These are phyloP conservation scores for Disparrhopalites patrizii DNA, from an alignment of 2,888 invertebrate species.

Conservation along the genomic window DNA sequence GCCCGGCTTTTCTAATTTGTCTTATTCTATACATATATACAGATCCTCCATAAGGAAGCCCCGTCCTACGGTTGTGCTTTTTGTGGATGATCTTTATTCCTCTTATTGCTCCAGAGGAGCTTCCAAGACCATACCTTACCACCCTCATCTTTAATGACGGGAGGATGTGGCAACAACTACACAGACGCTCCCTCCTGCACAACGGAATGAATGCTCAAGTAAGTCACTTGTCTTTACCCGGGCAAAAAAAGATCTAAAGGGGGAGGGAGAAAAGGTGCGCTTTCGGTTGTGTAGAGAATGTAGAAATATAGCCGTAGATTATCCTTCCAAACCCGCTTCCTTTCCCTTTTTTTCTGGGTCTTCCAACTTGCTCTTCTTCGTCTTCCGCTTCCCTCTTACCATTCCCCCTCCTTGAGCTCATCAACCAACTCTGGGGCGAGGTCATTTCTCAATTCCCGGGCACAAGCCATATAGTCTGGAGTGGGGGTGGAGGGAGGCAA, in stretches of 20 bases:
- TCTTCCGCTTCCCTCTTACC: not conserved
- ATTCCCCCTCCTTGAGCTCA: too few species aligned
- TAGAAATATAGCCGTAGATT: too few species aligned
- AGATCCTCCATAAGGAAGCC: too few species aligned
- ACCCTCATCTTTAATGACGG: too few species aligned
- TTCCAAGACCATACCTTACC: too few species aligned
- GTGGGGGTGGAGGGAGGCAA: not conserved
- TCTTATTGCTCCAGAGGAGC: too few species aligned
- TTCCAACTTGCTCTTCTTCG: not conserved
- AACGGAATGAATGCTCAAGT: constrained; percentile 15
- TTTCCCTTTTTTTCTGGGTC: not conserved
- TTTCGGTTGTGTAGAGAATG: too few species aligned
- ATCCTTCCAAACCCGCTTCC: too few species aligned
- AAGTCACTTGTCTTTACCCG: constrained; percentile 20
- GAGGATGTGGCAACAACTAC: constrained; percentile 8
- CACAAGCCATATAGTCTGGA: too few species aligned
- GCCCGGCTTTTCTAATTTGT: constrained; percentile 7
- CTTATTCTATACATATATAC: not conserved
- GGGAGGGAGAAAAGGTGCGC: not conserved
- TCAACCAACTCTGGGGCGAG: not conserved
- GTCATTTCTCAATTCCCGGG: constrained; percentile 7
- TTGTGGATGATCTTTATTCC: too few species aligned
- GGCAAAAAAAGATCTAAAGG: not conserved
- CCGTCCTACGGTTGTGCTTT: too few species aligned
- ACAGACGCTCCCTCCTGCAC: not conserved